phyloP scores from a whole-genome alignment of 1,140 invertebrate species.

The Liolophura sinensis region DNA sequence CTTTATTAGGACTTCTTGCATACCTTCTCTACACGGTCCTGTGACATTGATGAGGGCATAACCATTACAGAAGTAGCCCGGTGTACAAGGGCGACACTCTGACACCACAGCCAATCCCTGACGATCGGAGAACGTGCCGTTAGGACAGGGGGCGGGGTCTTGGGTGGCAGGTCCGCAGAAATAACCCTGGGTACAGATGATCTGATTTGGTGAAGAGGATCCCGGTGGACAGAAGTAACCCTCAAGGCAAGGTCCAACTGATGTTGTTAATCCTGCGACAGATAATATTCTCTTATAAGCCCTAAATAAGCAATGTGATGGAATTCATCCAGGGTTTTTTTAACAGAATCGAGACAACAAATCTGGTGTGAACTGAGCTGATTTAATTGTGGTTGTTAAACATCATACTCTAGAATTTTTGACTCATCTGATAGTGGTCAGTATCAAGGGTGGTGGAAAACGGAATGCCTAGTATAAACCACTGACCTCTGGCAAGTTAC shows the following conservation, averaged over 20 bases:
- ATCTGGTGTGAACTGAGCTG: too few species aligned
- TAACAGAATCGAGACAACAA: too few species aligned
- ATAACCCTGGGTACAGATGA: slow-evolving; percentile 42
- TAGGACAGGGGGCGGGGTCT: slow-evolving; percentile 40
- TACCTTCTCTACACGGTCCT: slow-evolving; percentile 49
- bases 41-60: slow-evolving; percentile 37
- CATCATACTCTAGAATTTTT: too few species aligned
- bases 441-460: too few species aligned
- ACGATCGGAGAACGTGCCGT: slow-evolving; percentile 51
- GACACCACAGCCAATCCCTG: slow-evolving; percentile 25
- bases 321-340: too few species aligned
- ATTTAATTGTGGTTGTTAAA: too few species aligned
- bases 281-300: too few species aligned
- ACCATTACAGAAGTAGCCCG: slow-evolving; percentile 48
- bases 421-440: too few species aligned
- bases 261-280: slow-evolving; percentile 34
- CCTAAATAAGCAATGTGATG: too few species aligned
- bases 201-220: slow-evolving; percentile 28
- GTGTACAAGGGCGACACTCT: slow-evolving; percentile 41
- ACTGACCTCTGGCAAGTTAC: too few species aligned
- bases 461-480: too few species aligned
- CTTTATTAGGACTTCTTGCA: not conserved
- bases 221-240: slow-evolving; percentile 48
- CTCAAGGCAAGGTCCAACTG: slow-evolving; percentile 35
- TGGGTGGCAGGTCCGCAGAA: slow-evolving; percentile 43